These are phyloP conservation scores for Pteromalus puparum DNA, from an alignment of 1,140 invertebrate genomes.

Conservation along the genomic window DNA sequence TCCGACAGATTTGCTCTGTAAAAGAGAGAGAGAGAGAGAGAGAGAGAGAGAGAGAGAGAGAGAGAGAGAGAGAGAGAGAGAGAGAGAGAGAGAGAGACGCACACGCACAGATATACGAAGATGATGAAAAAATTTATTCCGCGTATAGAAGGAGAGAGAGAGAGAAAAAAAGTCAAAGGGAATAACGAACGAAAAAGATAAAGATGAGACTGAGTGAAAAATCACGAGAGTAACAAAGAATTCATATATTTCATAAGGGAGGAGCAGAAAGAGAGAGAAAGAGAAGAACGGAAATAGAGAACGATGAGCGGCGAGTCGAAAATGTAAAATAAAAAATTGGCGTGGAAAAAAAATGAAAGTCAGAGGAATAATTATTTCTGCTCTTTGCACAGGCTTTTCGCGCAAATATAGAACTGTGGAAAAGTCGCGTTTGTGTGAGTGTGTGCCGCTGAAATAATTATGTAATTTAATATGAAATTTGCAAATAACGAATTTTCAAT, in stretches of 20 bases:
- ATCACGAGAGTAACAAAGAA: conserved; percentile 28
- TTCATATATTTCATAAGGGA: conserved; percentile 17
- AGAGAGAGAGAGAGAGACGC: too few species aligned
- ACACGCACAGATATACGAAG: background rate
- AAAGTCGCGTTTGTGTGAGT: background rate
- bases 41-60: too few species aligned
- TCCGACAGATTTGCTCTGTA: background rate
- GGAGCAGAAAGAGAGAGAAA: background rate
- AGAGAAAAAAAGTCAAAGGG: background rate
- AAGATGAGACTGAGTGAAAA: conserved; percentile 2
- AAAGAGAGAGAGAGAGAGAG: too few species aligned
- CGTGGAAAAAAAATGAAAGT: background rate
- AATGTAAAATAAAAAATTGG: background rate
- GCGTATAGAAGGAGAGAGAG: background rate
- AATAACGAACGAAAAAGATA: conserved; percentile 13
- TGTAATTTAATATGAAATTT: background rate
- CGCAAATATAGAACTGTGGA: background rate
- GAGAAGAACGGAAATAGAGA: background rate
- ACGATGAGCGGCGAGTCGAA: background rate
- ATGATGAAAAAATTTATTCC: conserved; percentile 18
- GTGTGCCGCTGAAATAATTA: background rate
- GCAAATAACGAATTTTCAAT: too few species aligned
- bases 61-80: too few species aligned
- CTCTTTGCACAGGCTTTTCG: background rate
- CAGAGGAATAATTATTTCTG: background rate